These are phyloP conservation scores for Antheraea mylitta DNA, from an alignment of 1,140 invertebrate genomes.

Conservation along the genomic window DNA sequence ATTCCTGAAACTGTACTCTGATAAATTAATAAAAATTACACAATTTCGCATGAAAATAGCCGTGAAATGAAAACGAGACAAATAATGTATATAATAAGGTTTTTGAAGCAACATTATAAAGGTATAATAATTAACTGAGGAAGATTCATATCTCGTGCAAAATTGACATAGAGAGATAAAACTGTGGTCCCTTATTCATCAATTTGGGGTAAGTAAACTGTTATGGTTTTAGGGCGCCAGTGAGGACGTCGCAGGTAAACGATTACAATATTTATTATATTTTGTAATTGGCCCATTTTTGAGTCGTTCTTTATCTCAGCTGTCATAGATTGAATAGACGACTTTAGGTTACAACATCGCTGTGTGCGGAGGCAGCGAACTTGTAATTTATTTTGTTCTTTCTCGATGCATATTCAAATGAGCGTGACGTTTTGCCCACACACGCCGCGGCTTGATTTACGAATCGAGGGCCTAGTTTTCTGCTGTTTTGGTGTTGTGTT, in stretches of 20 bases:
- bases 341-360: slow-evolving; percentile 26
- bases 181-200: slow-evolving; percentile 46
- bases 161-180: slow-evolving; percentile 64
- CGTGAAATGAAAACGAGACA: neutral
- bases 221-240: slow-evolving; percentile 54
- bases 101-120: neutral
- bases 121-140: neutral
- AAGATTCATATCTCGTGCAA: slow-evolving; percentile 32
- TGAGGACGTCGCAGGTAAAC: slow-evolving; percentile 43
- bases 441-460: slow-evolving; percentile 5
- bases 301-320: slow-evolving; percentile 23
- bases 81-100: neutral
- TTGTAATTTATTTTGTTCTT: slow-evolving; percentile 25
- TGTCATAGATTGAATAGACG: slow-evolving; percentile 41
- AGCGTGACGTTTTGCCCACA: slow-evolving; percentile 24
- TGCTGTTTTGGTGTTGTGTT: neutral
- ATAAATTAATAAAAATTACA: no score
- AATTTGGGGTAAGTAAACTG: slow-evolving; percentile 64
- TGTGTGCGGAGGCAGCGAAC: slow-evolving; percentile 7
- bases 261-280: slow-evolving; percentile 69
- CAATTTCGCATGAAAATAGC: no score
- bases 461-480: neutral
- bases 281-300: slow-evolving; percentile 68
- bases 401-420: slow-evolving; percentile 31
- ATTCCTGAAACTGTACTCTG: no score